Conservation (phyloP, 2,797 vertebrate species). For the Lepilemur septentrionalis region DNA sequence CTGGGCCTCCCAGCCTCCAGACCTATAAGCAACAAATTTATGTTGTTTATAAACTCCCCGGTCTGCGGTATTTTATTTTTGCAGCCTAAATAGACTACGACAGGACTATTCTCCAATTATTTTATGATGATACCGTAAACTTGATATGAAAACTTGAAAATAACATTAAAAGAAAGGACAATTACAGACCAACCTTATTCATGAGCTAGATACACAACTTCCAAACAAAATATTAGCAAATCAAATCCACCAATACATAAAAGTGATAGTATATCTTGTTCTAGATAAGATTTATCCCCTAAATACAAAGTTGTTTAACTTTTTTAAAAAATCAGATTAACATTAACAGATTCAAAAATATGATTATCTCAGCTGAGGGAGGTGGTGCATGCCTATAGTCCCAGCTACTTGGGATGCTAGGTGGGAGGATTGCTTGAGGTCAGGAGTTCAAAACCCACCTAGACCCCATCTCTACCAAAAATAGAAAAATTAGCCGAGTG, state of each 20-base stretch:
- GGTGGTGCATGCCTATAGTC: no score
- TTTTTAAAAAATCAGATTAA: neutral
- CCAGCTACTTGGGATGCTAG: no score
- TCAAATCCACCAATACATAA: neutral
- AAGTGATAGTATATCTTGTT: neutral
- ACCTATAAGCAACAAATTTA: neutral
- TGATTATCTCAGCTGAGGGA: neutral
- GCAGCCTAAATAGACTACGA: neutral
- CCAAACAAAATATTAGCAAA: neutral
- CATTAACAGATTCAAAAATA: neutral
- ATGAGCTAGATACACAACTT: neutral
- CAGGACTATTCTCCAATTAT: neutral
- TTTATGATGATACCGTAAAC: neutral
- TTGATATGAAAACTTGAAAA: neutral
- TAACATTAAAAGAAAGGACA: neutral
- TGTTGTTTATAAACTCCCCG: neutral
- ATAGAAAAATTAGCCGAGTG: no score
- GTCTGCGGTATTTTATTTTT: neutral
- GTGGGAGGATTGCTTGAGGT: no score
- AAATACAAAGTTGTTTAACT: neutral
- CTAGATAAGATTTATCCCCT: neutral
- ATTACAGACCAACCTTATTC: neutral
- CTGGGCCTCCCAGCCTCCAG: neutral
- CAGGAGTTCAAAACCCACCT: no score
- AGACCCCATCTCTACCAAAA: no score